phyloP scores from a whole-genome alignment of 2,797 vertebrate genomes.

The Chelmon rostratus region DNA sequence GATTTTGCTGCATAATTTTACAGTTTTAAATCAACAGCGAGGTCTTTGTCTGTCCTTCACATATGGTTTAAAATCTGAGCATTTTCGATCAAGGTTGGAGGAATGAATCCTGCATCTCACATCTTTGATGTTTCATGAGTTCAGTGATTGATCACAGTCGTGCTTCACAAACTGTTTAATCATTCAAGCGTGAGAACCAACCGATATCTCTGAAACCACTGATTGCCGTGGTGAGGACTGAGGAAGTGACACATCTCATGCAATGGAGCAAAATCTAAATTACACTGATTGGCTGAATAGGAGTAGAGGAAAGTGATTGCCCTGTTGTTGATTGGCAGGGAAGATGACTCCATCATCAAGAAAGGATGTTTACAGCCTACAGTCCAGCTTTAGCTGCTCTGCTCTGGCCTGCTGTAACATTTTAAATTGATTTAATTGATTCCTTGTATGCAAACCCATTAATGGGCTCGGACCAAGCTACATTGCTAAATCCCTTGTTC shows the following conservation, averaged over 20 bases:
- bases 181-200: neutral
- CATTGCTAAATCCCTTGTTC: no score
- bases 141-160: neutral
- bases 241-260: neutral
- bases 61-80: neutral
- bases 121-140: neutral
- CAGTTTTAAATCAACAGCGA: neutral
- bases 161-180: neutral
- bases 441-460: no score
- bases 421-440: no score
- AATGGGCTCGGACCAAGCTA: no score
- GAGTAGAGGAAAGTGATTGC: neutral
- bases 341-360: neutral
- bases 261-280: neutral
- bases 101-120: neutral
- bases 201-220: neutral
- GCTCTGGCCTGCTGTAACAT: no score
- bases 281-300: constrained; percentile 9
- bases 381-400: no score
- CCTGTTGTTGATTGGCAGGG: constrained; percentile 15
- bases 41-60: neutral
- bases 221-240: neutral
- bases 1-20: neutral
- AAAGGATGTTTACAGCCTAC: neutral
- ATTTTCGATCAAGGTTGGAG: neutral